Percentiles rank a stretch among this genome's conserved stretches.
These are phyloP conservation scores for Danio rerio DNA, from an alignment of 2,113 vertebrate genomes.

Conservation along the genomic window GRCz12tu NC_133194.1:11368501-11369000, in stretches of 20 bases:
- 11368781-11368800: slow-evolving; percentile 69
- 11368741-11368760: slow-evolving; percentile 54
- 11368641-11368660: slow-evolving; percentile 64
- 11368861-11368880: slow-evolving; percentile 71
- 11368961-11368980: slow-evolving; percentile 60
- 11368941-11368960: slow-evolving; percentile 41
- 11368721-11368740: slow-evolving; percentile 47
- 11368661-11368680: slow-evolving; percentile 65
- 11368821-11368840: slow-evolving; percentile 73
- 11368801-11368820: slow-evolving; percentile 84
- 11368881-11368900: slow-evolving; percentile 62
- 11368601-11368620: slow-evolving; percentile 61
- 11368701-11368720: slow-evolving; percentile 60
- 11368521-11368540: slow-evolving; percentile 59
- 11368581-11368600: slow-evolving; percentile 58
- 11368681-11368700: slow-evolving; percentile 61
- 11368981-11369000: slow-evolving; percentile 57
- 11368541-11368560: slow-evolving; percentile 72
- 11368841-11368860: slow-evolving; percentile 73
- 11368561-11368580: slow-evolving; percentile 65
- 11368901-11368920: slow-evolving; percentile 46
- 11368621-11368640: slow-evolving; percentile 61
- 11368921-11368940: slow-evolving; percentile 68
- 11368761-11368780: slow-evolving; percentile 57
- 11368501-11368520: slow-evolving; percentile 67